Percentiles rank a stretch among this genome's conserved stretches.
Evolutionary conservation across 2,888 invertebrate genomes (phyloP).

Genomic region (Ormyrus labotus): DNA sequence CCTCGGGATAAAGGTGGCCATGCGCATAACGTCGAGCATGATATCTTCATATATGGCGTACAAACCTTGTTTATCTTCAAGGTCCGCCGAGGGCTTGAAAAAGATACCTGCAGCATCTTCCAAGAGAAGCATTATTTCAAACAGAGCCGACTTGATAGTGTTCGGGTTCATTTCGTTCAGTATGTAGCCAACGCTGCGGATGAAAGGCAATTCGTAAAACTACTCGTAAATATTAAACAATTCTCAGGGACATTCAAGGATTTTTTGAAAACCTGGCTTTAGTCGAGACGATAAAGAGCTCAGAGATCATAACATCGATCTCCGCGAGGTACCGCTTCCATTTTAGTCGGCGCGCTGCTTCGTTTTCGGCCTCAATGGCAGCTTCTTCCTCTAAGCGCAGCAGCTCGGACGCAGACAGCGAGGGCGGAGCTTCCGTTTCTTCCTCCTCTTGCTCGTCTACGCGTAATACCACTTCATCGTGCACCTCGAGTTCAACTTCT

Average conservation of each 20-base stretch:
- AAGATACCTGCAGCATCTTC: slow-evolving; percentile 85
- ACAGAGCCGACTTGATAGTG: slow-evolving; percentile 81
- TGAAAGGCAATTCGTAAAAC: background rate
- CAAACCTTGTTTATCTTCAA: slow-evolving; percentile 82
- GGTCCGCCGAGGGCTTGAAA: slow-evolving; percentile 85
- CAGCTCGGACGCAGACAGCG: slow-evolving; percentile 59
- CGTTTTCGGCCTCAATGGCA: slow-evolving; percentile 75
- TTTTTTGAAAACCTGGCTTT: slow-evolving; percentile 73
- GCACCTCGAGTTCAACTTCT: no score
- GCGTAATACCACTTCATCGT: no score
- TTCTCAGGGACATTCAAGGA: background rate
- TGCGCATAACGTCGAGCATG: slow-evolving; percentile 86
- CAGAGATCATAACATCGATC: slow-evolving; percentile 81
- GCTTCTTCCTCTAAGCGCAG: slow-evolving; percentile 73
- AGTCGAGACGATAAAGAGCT: slow-evolving; percentile 75
- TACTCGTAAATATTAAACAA: background rate
- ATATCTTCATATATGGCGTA: slow-evolving; percentile 82
- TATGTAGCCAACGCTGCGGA: slow-evolving; percentile 78
- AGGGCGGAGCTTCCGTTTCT: slow-evolving; percentile 25
- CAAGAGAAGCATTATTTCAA: slow-evolving; percentile 84
- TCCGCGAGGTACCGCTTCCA: slow-evolving; percentile 82
- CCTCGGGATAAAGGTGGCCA: slow-evolving; percentile 84
- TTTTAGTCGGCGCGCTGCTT: slow-evolving; percentile 65
- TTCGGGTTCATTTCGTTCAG: slow-evolving; percentile 80
- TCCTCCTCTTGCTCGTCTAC: slow-evolving; percentile 27